A percentile compares a stretch with the other conserved stretches of the same genome.
Evolutionary conservation across 2,888 invertebrate species (phyloP).

Genomic region (Hedychridium roseum): DNA sequence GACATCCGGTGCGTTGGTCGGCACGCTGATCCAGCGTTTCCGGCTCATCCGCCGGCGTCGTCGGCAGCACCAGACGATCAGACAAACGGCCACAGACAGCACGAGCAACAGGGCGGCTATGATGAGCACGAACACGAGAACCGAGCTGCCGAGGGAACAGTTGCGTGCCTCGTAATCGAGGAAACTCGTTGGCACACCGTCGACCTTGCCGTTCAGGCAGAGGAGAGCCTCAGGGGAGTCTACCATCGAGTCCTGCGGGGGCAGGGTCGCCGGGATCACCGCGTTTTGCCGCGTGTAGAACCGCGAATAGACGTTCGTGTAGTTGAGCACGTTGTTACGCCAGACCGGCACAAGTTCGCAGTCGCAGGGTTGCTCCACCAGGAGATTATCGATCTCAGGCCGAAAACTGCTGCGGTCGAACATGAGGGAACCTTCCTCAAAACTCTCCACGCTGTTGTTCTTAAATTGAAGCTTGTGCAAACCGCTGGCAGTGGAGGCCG

Average conservation of each 20-base stretch:
- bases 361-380: conserved; percentile 69
- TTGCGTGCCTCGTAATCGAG: conserved; percentile 48
- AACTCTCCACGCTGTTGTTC: conserved; percentile 70
- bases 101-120: conserved; percentile 38
- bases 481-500: conserved; percentile 60
- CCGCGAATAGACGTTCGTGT: conserved; percentile 52
- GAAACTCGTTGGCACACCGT: conserved; percentile 40
- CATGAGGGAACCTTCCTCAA: conserved; percentile 69
- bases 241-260: conserved; percentile 41
- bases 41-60: conserved; percentile 58
- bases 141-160: conserved; percentile 51
- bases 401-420: conserved; percentile 69
- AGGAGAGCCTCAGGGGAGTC: conserved; percentile 53
- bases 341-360: conserved; percentile 65
- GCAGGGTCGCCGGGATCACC: conserved; percentile 25
- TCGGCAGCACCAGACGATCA: conserved; percentile 54
- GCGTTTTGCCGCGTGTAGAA: conserved; percentile 41
- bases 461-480: conserved; percentile 70
- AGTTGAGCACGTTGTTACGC: conserved; percentile 57
- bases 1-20: conserved; percentile 56
- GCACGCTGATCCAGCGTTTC: conserved; percentile 60
- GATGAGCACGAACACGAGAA: conserved; percentile 45
- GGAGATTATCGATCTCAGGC: conserved; percentile 69
- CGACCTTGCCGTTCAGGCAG: conserved; percentile 42
- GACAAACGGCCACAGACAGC: conserved; percentile 33